Evolutionary conservation across 1,140 invertebrate species (phyloP), one percentile per base, ranked within the genome.

Genomic region (Ectropis grisescens): DNA sequence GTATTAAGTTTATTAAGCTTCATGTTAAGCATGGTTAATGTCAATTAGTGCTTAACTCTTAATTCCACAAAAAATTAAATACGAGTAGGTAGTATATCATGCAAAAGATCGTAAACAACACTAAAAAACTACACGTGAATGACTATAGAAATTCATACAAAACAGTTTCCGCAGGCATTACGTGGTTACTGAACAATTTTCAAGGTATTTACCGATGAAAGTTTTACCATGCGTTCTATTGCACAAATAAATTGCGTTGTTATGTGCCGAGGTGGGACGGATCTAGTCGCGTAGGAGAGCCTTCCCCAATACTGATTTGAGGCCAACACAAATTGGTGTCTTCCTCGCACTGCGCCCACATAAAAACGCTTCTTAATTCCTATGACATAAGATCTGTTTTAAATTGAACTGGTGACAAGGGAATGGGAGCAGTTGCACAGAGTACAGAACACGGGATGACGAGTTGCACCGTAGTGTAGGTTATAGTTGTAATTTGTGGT

Each of bases 231-330:
- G 9, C 15, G 15, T 24, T 43, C 14, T 29, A 38, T 57, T 41
- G 49, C 47, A 54, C 41, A 56, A 56, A 67, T 60, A 59, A 61
- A 61, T 50, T 47, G 49, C 46, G 31, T 45, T 47, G 47, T 53
- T 30, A 38, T 42, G 37, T 41, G 42, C 50, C 39, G 52, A n/a
- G n/a, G 52, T 62, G 44, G 61, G 58, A 52, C 55, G 58, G 61
- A 70, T 74, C 64, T 60, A 52, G 30, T 23, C 31, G 58, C 50
- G 70, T 71, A 66, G 70, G 70, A 64, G 69, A 67, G 50, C 61
- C 59, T 71, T 67, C 74, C 74, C 70, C 65, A 70, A 41, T 54
- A 65, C 51, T 67, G 71, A 74, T 79, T 80, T 80, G 75, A 80
- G 75, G 75, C 68, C 75, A 70, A 51, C 48, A 53, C 61, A 76